Evolutionary conservation across 2,113 vertebrate genomes (phyloP), one percentile per base, ranked within the genome.

Genomic region (Hemicordylus capensis): DNA sequence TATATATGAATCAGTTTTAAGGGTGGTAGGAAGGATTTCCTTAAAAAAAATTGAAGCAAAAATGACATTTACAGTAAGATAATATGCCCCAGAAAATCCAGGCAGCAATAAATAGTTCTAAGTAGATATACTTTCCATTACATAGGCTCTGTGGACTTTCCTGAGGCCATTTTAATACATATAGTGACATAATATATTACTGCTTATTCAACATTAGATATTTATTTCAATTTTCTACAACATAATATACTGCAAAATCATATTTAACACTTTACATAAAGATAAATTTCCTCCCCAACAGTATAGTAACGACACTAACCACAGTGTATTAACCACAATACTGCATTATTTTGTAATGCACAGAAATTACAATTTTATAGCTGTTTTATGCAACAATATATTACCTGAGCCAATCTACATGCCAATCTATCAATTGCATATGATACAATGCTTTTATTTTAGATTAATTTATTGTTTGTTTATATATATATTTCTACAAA

Each of bases 311-410:
- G 64, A 28, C 72, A 84, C 76, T 84, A 84, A 84, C 17, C 58
- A 64, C 59, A 84, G 61, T 84, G 67, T 67, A 84, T 84, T 84
- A 76, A 84, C 61, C 26, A 76, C 59, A 75, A 63, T 74, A 34
- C 22, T 75, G 59, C 28, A 66, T 76, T 76, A 64, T 84, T 84
- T 74, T 84, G 46, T 84, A 73, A 83, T 83, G 69, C 31, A 42
- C 44, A 63, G 31, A 75, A 83, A 74, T 64, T 42, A 83, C 3
- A 48, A 76, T 76, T 84, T 84, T 84, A 77, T 77, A 42, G 20
- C 34, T 26, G 12, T 64, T 84, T 84, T 46, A 77, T 67, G 48
- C 46, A 67, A 73, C 17, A 24, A 28, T 59, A 61, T 72, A 69
- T 81, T 81, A 39, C 24, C 67, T 24, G 26, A 54, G 39, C 54